A percentile compares a stretch with the other conserved stretches of the same genome.
phyloP scores from a whole-genome alignment of 2,113 vertebrate species.

The Melanerpes aurifrons region DNA sequence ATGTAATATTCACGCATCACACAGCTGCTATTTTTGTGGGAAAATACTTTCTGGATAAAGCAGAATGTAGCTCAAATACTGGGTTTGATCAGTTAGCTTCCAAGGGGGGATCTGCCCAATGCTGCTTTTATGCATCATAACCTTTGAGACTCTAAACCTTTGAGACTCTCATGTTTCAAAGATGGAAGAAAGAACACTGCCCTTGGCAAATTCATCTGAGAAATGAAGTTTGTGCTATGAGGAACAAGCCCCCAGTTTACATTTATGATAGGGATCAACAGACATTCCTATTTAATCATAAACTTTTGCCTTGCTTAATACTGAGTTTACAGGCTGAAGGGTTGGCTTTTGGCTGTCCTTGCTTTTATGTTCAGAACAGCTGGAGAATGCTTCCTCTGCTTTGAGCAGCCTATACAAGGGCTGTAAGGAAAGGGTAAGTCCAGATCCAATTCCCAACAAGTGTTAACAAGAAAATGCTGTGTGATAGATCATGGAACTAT shows the following conservation, averaged over 20 bases:
- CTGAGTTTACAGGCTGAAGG: background rate
- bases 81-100: background rate
- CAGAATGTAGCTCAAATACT: background rate
- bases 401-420: fast-evolving
- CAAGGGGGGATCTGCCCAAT: background rate
- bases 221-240: background rate
- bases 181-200: background rate
- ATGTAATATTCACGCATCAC: background rate
- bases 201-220: background rate
- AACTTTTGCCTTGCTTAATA: background rate
- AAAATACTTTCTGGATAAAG: background rate
- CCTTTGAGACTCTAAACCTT: background rate
- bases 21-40: background rate
- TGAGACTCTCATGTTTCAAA: background rate
- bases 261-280: background rate
- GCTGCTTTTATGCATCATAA: background rate
- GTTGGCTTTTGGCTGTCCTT: background rate
- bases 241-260: background rate
- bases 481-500: too few relatives aligned
- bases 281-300: background rate
- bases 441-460: background rate
- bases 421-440: background rate
- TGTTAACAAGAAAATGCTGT: fast-evolving
- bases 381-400: background rate
- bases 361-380: fast-evolving